Evolutionary conservation across 2,113 vertebrate genomes (phyloP).

Genomic region (Anser brachyrhynchus): DNA sequence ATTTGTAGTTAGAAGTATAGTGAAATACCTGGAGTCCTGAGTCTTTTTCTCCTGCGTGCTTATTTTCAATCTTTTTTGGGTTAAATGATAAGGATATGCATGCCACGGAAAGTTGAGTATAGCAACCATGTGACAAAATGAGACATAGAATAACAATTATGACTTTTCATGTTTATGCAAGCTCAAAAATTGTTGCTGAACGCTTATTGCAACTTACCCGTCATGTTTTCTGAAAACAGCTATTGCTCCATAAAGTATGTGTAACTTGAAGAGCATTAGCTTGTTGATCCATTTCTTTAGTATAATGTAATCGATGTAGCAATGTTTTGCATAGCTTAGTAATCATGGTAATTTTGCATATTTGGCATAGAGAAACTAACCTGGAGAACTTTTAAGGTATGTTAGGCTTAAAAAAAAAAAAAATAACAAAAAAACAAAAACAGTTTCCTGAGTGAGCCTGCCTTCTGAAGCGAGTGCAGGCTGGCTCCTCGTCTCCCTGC

Average conservation of each 20-base stretch:
- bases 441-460: background rate
- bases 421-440: too few species aligned
- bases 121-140: background rate
- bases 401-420: background rate
- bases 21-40: background rate
- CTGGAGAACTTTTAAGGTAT: too few species aligned
- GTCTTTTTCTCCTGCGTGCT: too few species aligned
- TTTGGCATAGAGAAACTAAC: background rate
- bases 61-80: fast-evolving
- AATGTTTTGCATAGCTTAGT: background rate
- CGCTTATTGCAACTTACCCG: background rate
- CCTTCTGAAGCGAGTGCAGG: background rate
- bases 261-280: background rate
- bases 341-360: background rate
- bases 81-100: background rate
- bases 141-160: background rate
- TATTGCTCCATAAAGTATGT: background rate
- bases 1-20: background rate
- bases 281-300: background rate
- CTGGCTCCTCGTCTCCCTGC: background rate
- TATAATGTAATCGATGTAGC: background rate
- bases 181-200: background rate
- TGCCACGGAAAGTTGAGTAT: background rate
- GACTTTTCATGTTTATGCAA: background rate
- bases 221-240: background rate